Evolutionary conservation across 1,140 invertebrate species (phyloP), one percentile per base, ranked within the genome.

Genomic region (Brachystomella parvula): DNA sequence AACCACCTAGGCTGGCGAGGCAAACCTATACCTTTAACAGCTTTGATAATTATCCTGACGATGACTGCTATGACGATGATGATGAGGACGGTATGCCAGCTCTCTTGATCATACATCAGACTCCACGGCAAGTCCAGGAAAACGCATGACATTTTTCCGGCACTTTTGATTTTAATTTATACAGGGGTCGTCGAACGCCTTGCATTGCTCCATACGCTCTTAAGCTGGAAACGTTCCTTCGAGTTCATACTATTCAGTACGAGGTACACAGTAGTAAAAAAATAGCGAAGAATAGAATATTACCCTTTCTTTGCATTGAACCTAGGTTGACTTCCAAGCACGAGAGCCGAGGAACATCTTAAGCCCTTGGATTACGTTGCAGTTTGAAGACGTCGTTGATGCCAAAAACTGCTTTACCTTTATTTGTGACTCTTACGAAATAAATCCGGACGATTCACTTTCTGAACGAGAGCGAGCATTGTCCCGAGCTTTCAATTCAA

Each of bases 121-220:
- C 24, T 6, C 49, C 49, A 26, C 49, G 49, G 49, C 24, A 53
- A 9, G 49, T n/a, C 49, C 24, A 44, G 9, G n/a, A 44, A 44
- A 12, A n/a, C n/a, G 39, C 9, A 44, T 44, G 9, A 44, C n/a
- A 44, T 12, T 53, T 53, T 9, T 9, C 49, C 6, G 3, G 24
- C 21, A 24, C 49, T 6, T 39, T 39, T 19, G 6, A 39, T 39
- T 17, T 26, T 53, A 6, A 53, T 17, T 28, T 53, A 6, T 19
- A 9, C 49, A 53, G 49, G 6, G 49, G 49, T 53, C 56, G 66
- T n/a, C 65, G 49, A 33, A 71, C 70, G 24, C 70, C 70, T 28
- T 71, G 70, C 47, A 71, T 71, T 63, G 66, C 70, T 57, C 70
- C 70, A 0, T 71, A 66, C 53, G 66, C 67, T 21, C 24, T 71